Percentiles rank a stretch among this genome's conserved stretches.
These are phyloP conservation scores for Lathamus discolor DNA, from an alignment of 2,113 vertebrate species.

Conservation along the genomic window DNA sequence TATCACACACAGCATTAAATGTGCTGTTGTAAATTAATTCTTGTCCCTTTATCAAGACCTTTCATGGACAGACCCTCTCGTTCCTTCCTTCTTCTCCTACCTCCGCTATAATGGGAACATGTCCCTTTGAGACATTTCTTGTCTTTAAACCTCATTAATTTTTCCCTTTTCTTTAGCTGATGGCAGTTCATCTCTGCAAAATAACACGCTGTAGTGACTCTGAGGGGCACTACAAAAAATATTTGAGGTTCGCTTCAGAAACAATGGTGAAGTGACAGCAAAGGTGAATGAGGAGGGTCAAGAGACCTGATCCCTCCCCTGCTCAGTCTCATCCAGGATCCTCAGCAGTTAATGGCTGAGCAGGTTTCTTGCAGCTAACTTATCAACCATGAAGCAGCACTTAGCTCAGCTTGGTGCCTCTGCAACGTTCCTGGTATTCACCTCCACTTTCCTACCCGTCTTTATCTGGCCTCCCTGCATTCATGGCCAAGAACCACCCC, in stretches of 20 bases:
- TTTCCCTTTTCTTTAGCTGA: neutral
- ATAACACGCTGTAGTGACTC: neutral
- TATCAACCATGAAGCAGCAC: neutral
- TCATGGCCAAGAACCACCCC: neutral
- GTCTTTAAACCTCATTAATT: neutral
- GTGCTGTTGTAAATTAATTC: neutral
- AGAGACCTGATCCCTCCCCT: neutral
- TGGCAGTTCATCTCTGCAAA: neutral
- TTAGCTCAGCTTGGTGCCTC: neutral
- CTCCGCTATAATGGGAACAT: neutral
- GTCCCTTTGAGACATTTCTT: neutral
- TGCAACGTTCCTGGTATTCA: neutral
- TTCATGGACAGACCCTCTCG: neutral
- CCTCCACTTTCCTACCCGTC: neutral
- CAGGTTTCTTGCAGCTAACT: neutral
- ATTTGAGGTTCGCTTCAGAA: neutral
- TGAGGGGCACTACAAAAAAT: neutral
- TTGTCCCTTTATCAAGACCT: neutral
- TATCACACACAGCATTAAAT: neutral
- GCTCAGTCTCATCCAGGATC: neutral
- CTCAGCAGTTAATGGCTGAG: neutral
- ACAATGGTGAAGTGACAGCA: neutral
- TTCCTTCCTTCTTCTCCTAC: fast-evolving
- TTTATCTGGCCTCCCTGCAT: neutral
- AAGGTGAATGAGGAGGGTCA: neutral